Percentiles rank a stretch among this genome's conserved stretches.
Conservation (phyloP, 2,113 vertebrate species). For the Procavia capensis region DNA sequence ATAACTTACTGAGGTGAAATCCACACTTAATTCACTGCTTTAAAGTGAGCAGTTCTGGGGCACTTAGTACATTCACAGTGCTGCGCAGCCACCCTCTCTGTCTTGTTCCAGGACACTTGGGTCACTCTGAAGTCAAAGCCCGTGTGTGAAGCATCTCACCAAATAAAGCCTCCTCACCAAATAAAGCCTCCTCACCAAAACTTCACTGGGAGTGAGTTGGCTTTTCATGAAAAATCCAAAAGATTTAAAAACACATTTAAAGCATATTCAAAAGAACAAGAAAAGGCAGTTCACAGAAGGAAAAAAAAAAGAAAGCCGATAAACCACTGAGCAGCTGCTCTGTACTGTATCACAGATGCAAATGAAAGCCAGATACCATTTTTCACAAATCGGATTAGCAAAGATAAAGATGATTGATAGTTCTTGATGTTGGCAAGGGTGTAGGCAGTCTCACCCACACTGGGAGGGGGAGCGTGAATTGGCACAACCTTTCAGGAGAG, state of each 20-base stretch:
- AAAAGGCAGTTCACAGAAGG: not conserved
- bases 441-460: fast-evolving
- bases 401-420: conserved; percentile 5
- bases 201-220: not conserved
- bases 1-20: not conserved
- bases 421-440: not conserved
- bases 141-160: not conserved
- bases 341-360: not conserved
- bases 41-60: not conserved
- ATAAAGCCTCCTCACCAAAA: not conserved
- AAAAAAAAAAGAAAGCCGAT: not conserved
- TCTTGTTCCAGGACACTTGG: not conserved
- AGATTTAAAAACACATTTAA: not conserved
- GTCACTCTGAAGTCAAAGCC: not conserved
- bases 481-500: not conserved
- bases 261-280: conserved; percentile 3
- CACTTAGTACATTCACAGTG: not conserved
- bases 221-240: conserved; percentile 4
- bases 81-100: not conserved
- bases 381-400: conserved; percentile 16
- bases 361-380: not conserved
- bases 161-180: not conserved
- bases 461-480: not conserved
- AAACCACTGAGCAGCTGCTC: conserved; percentile 35
- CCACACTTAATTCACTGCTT: no score